Evolutionary conservation across 2,113 vertebrate genomes (phyloP), one percentile per base, ranked within the genome.

Genomic region (Myrmophylax atrothorax): DNA sequence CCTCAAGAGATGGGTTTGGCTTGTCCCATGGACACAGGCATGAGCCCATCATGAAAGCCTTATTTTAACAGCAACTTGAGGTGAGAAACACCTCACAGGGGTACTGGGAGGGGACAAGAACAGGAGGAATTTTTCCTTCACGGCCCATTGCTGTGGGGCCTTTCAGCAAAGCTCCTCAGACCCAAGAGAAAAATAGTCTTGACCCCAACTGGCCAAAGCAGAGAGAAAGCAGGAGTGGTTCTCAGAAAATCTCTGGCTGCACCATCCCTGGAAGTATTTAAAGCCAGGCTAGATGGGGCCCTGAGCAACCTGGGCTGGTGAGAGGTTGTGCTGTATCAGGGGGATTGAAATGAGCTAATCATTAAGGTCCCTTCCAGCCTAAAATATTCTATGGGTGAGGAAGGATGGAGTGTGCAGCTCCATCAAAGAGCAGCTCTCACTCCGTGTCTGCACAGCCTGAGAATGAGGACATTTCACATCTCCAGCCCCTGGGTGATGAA

Each of bases 321-420:
- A 33, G 59, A 58, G 42, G 3, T 2, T 18, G 28, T 33, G 26
- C 59, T 37, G 19, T 0, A 0, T 28, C 44, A 37, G 20, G 9
- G 31, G 50, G 37, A 28, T 7, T 50, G 68, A 38, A 81, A 52
- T 37, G 23, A 33, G 44, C 38, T n/a, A 15, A 24, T n/a, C 33
- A 33, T 50, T 50, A 26, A 12, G 18, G 12, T 8, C 22, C 20
- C 42, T 64, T 64, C n/a, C 49, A 25, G 20, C 58, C 35, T 31
- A 44, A 74, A 20, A 18, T 18, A 24, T 44, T 19, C 18, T 1
- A 3, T 38, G 33, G 42, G 12, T 8, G 18, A n/a, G 68, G 33
- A 84, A 62, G 38, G 10, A 47, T 4, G 24, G 55, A 66, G 25
- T 0, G 1, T 26, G 42, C 42, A 67, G 37, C n/a, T 53, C 31